Base-by-base conservation (phyloP, 30 jellyfish, hydroid and myxozoan genomes). In the Mastigias papua region DNA sequence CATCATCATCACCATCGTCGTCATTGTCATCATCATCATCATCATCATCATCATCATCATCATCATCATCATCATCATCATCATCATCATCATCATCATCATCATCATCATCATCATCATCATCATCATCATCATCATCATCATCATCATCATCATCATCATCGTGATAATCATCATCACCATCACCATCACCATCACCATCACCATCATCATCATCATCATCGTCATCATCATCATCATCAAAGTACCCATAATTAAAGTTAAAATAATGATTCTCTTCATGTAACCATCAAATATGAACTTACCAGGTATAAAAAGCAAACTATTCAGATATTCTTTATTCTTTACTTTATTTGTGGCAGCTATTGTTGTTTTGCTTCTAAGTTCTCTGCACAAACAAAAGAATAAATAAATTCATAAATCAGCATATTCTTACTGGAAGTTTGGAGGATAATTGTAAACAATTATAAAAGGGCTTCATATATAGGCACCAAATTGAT, bases 331-430 rank as follows among this genome's bases (percentile, higher is more conserved):
- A 81, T 86, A 84, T 51, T 75, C 97, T 70, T 78, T 92, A 31
- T 87, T 89, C 73, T 68, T 66, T 19, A 37, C 73, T 51, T 70
- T 64, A 77, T 92, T 92, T 29, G 98, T 81, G 4, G 98, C 93
- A 19, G 94, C 94, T 48, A 92, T 63, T 9, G 98, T 65, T 11
- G 97, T 84, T 48, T 86, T 86, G 84, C 81, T 88, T 8, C 97
- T 90, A 2, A 92, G 72, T 26, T 70, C 80, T 62, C 96, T 86
- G 65, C 5, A 49, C 31, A 23, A 72, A 34, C n/a, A n/a, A n/a
- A n/a, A n/a, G n/a, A n/a, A n/a, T n/a, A n/a, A n/a, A n/a, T n/a
- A n/a, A n/a, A n/a, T n/a, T n/a, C n/a, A n/a, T n/a, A n/a, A n/a
- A n/a, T n/a, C n/a, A n/a, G n/a, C n/a, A n/a, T n/a, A n/a, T n/a